These are phyloP conservation scores for Endomychus coccineus DNA, from an alignment of 2,888 invertebrate species.

Conservation along the genomic window DNA sequence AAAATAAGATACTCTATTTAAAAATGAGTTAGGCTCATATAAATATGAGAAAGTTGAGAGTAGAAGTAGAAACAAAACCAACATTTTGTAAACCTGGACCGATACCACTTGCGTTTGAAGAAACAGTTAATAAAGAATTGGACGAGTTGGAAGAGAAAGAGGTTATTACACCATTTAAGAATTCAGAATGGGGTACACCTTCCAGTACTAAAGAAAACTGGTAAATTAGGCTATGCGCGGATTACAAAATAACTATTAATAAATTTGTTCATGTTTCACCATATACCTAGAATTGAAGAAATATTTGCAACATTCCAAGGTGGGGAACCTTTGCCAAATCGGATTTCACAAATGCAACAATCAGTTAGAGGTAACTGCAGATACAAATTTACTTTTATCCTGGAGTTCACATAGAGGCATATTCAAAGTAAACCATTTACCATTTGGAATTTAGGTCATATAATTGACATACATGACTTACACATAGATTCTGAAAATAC, in stretches of 20 bases:
- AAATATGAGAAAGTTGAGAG: no score
- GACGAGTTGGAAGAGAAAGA: no score
- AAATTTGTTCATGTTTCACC: constrained; percentile 11
- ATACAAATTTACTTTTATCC: constrained; percentile 17
- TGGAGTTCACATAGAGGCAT: constrained; percentile 27
- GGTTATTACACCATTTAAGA: no score
- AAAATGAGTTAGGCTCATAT: no score
- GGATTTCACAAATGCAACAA: constrained; percentile 16
- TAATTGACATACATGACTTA: constrained; percentile 11
- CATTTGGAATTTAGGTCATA: constrained; percentile 27
- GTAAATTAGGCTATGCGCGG: constrained; percentile 23
- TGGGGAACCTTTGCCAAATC: constrained; percentile 18
- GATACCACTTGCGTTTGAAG: no score
- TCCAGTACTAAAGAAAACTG: constrained; percentile 20
- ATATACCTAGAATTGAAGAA: constrained; percentile 11
- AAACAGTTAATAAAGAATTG: no score
- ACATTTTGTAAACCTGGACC: no score
- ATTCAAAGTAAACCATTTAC: constrained; percentile 33
- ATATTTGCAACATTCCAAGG: constrained; percentile 16
- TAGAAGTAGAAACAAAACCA: no score
- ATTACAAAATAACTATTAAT: constrained; percentile 21
- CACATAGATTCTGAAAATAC: no score
- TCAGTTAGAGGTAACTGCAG: constrained; percentile 17
- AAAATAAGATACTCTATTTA: no score
- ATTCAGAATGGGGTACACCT: no score